Conservation (phyloP, 1,140 invertebrate species). For the Fopius arisanus region DNA sequence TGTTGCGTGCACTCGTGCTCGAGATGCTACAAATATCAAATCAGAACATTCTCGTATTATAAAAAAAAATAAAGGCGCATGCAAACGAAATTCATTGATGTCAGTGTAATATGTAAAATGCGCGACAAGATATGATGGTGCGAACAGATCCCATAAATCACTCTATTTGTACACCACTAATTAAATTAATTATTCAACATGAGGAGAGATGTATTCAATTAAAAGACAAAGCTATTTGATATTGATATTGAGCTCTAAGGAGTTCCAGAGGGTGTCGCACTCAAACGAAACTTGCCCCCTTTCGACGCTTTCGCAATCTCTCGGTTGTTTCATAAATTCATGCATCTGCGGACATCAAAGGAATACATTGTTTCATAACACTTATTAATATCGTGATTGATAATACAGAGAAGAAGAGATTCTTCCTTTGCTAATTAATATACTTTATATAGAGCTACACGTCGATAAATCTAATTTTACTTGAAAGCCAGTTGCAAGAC, state of each 20-base stretch:
- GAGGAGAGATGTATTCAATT: background rate
- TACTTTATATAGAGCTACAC: background rate
- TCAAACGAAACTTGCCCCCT: conserved; percentile 22
- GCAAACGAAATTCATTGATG: conserved; percentile 34
- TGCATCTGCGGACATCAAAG: conserved; percentile 33
- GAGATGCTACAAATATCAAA: background rate
- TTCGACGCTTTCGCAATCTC: conserved; percentile 3
- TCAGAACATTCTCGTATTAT: background rate
- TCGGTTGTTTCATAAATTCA: conserved; percentile 22
- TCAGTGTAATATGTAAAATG: no score
- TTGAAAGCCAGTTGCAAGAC: background rate
- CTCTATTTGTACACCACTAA: background rate
- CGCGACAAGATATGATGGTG: conserved; percentile 7
- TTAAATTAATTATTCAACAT: background rate
- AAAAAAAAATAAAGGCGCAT: conserved; percentile 10
- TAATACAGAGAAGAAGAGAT: background rate
- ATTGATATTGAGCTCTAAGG: background rate
- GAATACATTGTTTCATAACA: conserved; percentile 11
- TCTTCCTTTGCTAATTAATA: background rate
- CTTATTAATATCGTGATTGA: background rate
- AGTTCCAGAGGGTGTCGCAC: conserved; percentile 15
- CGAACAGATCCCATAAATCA: background rate
- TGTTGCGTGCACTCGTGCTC: background rate
- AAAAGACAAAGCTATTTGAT: background rate
- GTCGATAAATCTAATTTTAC: background rate